Conservation (phyloP, 1,140 invertebrate genomes). For the Colletes latitarsis region DNA sequence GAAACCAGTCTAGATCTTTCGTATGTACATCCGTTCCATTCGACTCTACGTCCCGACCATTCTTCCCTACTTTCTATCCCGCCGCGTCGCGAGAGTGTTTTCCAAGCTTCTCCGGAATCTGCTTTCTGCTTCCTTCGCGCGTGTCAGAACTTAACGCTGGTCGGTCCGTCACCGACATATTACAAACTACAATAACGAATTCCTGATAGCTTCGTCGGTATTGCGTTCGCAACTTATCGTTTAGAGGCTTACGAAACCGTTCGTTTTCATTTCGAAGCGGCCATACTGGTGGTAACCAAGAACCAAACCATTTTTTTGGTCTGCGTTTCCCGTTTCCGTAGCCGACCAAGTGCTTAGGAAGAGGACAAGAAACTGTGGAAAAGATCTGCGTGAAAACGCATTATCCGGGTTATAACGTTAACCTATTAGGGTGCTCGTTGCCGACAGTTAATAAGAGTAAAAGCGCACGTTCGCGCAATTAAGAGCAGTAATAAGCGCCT, state of each 20-base stretch:
- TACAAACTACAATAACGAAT: no score
- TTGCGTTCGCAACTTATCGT: no score
- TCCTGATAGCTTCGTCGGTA: no score
- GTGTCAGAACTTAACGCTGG: no score
- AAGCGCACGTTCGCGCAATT: constrained; percentile 67
- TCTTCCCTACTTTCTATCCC: constrained; percentile 14
- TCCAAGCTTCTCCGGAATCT: neutral
- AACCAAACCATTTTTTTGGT: no score
- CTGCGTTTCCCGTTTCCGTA: neutral
- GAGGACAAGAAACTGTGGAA: constrained; percentile 27
- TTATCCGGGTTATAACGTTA: constrained; percentile 64
- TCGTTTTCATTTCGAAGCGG: no score
- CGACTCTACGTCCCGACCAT: constrained; percentile 41
- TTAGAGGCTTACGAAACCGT: neutral
- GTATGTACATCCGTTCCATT: constrained; percentile 60
- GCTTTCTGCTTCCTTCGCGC: neutral
- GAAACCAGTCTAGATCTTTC: constrained; percentile 67
- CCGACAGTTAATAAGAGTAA: constrained; percentile 70
- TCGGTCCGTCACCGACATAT: no score
- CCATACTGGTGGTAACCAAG: no score
- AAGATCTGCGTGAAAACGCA: constrained; percentile 63
- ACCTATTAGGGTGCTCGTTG: constrained; percentile 63
- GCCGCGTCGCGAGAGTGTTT: neutral
- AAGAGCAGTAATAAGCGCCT: constrained; percentile 68
- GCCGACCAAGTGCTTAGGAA: neutral